Base-by-base conservation (phyloP, 2,888 invertebrate species). In the Microctonus aethiopoides region DNA sequence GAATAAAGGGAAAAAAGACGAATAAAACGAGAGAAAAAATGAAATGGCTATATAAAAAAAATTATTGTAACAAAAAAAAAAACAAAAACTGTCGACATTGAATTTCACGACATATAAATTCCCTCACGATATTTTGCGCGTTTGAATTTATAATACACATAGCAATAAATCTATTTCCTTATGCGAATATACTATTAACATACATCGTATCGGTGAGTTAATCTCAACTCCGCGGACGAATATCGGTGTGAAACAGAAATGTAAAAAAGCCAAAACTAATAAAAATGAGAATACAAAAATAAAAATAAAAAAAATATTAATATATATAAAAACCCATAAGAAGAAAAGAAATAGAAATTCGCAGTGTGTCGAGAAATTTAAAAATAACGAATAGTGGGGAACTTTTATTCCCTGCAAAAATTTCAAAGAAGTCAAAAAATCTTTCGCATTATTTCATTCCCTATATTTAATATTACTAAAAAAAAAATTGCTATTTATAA, bases 91-190 rank as follows among this genome's bases (percentile, higher is more conserved):
- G 61, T 61, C 61, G 61, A 61, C 61, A 61, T 61, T 41, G 61
- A 61, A 61, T 61, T 61, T 41, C 61, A 39, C 26, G 22, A 36
- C 26, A 61, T 61, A 61, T 34, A 61, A 34, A 41, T 36, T 56
- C 56, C n/a, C 26, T 24, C 13, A 41, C 36, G 41, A 61, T 34
- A n/a, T n/a, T 61, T 61, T 7, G 46, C 46, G 16, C 46, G 46
- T 46, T 46, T 46, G 46, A 46, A 46, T 46, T 16, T 46, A 46
- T 46, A 46, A 46, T 46, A 46, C 16, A 46, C 61, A 61, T 41
- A 26, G 63, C 39, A 63, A 63, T 63, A 63, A 63, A 63, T 63
- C 46, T 63, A 24, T 63, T 63, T 24, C 16, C 46, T 46, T 16
- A 46, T 46, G 46, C 29, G 32, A 32, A 46, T 32, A 22, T 32